These are phyloP conservation scores for Puma concolor DNA, from an alignment of 2,113 vertebrate genomes.

Conservation along the genomic window DNA sequence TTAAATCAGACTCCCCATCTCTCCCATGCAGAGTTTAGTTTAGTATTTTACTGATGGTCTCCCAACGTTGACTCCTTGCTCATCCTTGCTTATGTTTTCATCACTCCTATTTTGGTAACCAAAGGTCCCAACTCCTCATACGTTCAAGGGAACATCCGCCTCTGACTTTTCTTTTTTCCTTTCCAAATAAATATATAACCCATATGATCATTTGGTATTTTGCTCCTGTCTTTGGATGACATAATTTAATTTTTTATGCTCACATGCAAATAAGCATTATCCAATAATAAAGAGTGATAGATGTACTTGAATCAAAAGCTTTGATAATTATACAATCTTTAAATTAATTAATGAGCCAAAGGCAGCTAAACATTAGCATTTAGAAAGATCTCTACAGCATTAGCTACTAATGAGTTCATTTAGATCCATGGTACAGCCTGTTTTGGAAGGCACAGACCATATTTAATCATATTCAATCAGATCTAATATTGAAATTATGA, in stretches of 20 bases:
- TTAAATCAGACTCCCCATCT: background rate
- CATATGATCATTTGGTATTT: slow-evolving; percentile 71
- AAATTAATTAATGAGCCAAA: slow-evolving; percentile 91
- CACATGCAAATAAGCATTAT: slow-evolving; percentile 80
- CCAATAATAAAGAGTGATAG: slow-evolving; percentile 84
- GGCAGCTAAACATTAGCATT: slow-evolving; percentile 90
- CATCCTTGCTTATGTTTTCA: background rate
- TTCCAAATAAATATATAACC: slow-evolving; percentile 3
- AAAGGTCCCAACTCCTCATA: background rate
- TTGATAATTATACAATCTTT: slow-evolving; percentile 89
- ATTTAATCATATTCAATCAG: slow-evolving; percentile 90
- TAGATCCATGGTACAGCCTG: slow-evolving; percentile 84
- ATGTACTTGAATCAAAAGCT: slow-evolving; percentile 85
- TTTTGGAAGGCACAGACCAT: slow-evolving; percentile 84
- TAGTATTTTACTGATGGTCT: background rate
- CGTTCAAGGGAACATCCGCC: background rate
- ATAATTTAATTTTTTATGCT: slow-evolving; percentile 85
- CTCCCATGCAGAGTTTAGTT: background rate
- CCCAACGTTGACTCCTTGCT: background rate
- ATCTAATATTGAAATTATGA: slow-evolving; percentile 87
- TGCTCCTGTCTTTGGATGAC: slow-evolving; percentile 77
- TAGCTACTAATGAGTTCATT: slow-evolving; percentile 90
- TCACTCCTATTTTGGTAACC: background rate
- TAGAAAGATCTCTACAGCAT: slow-evolving; percentile 88
- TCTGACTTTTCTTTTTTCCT: background rate